Conservation (phyloP, 2,797 vertebrate species). For the Chrosomus eos region DNA sequence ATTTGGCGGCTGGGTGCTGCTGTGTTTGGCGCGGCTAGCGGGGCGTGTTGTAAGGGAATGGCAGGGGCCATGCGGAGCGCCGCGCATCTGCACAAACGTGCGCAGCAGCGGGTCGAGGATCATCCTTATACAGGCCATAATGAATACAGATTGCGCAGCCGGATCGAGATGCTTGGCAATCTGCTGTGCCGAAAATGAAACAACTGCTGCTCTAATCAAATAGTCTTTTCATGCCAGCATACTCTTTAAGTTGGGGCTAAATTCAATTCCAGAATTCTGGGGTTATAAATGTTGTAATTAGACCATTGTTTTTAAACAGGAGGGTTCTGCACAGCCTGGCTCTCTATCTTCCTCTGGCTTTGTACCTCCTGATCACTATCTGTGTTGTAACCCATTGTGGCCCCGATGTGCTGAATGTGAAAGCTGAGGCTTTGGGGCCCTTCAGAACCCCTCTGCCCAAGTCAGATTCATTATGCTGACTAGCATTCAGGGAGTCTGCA, state of each 20-base stretch:
- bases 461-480: slow-evolving; percentile 78
- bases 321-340: slow-evolving; percentile 27
- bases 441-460: slow-evolving; percentile 38
- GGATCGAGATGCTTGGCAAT: slow-evolving; percentile 78
- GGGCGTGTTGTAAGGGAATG: slow-evolving; percentile 57
- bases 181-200: slow-evolving; percentile 80
- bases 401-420: slow-evolving; percentile 17
- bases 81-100: slow-evolving; percentile 79
- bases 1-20: slow-evolving; percentile 49
- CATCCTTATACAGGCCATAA: slow-evolving; percentile 78
- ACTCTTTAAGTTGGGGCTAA: slow-evolving; percentile 80
- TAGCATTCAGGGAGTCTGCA: slow-evolving; percentile 78
- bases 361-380: slow-evolving; percentile 15
- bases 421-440: slow-evolving; percentile 26
- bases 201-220: slow-evolving; percentile 82
- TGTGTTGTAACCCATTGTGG: slow-evolving; percentile 51
- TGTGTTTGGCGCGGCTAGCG: slow-evolving; percentile 51
- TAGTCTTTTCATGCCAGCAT: slow-evolving; percentile 80
- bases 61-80: slow-evolving; percentile 68
- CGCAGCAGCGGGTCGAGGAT: slow-evolving; percentile 76
- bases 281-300: slow-evolving; percentile 82
- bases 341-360: slow-evolving; percentile 20
- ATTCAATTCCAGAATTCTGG: slow-evolving; percentile 81
- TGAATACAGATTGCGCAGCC: slow-evolving; percentile 78
- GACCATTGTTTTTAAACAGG: slow-evolving; percentile 75